Evolutionary conservation across 2,797 vertebrate genomes (phyloP), one percentile per base, ranked within the genome.

Genomic region (Etheostoma nigrum): DNA sequence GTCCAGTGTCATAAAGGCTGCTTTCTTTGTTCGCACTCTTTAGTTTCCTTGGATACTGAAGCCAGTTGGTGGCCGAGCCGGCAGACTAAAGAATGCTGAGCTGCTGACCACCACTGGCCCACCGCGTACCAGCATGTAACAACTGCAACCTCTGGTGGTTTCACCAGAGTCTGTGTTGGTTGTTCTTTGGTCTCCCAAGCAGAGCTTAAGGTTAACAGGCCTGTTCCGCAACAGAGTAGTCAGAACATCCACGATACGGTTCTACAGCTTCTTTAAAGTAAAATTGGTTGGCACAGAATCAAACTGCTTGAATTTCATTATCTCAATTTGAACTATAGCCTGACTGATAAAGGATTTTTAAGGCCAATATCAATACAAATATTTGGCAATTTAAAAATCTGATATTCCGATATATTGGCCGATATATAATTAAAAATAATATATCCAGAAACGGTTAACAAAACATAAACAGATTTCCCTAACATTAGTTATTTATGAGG

Each of bases 81-180:
- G 44, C 55, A 23, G 8, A 58, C 16, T 36, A 51, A 36, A 49
- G 47, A 33, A n/a, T 6, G 4, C 5, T 6, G 16, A 51, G 23
- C 44, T 1, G 7, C 44, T 36, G 23, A 53, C 49, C 19, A 15
- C 51, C 13, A 11, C 65, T 16, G 23, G 16, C 13, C n/a, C 49
- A 45, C 27, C 0, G 1, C 52, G 30, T 18, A 53, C 51, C 52
- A 67, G 36, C 51, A 23, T 40, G 51, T 67, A 52, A 16, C 27
- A 53, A 12, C 54, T 61, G 60, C 48, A 52, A 10, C 25, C 25
- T 48, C 40, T 59, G n/a, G 23, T 58, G 27, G 27, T 58, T 63
- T 62, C 25, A 18, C 33, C 2, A 5, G 1, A 16, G 44, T 40
- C 45, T 44, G 21, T 33, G 2, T 48, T 33, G 15, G 33, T 58